phyloP scores from a whole-genome alignment of 35 echinoderm and acorn worm species.

The Diadema setosum region DNA sequence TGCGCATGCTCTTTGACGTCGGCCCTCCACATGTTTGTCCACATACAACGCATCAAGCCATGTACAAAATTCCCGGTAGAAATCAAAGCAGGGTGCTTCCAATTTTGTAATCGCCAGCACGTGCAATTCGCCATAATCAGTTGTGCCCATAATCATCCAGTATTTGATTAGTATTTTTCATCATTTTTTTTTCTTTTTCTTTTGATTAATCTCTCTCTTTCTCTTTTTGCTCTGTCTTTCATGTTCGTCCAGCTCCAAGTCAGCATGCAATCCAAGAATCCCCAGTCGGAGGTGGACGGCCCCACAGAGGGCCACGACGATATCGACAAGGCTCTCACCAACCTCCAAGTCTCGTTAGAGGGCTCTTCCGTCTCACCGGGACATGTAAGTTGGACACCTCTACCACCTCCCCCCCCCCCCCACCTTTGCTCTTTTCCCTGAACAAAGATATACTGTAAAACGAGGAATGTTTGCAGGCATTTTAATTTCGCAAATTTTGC shows the following conservation, averaged over 20 bases:
- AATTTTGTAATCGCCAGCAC: not conserved
- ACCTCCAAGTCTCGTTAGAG: slow-evolving; percentile 81
- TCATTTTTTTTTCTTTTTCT: not conserved
- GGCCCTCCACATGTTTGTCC: no score
- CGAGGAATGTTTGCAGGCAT: no score
- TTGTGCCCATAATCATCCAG: not conserved
- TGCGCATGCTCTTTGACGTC: no score
- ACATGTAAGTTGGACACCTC: slow-evolving; percentile 93
- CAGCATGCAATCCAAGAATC: slow-evolving; percentile 68
- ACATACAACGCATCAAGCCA: no score
- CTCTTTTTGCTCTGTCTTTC: not conserved
- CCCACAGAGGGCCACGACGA: slow-evolving; percentile 81
- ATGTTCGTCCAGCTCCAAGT: slow-evolving; percentile 75
- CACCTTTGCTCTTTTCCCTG: no score
- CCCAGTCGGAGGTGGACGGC: slow-evolving; percentile 54
- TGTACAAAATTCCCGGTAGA: no score
- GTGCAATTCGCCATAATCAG: not conserved
- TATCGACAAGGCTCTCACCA: slow-evolving; percentile 88
- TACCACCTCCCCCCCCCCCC: no score
- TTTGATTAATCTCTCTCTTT: not conserved
- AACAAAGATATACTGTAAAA: no score
- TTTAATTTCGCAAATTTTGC: no score
- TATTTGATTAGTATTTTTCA: not conserved
- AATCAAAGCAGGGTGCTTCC: no score
- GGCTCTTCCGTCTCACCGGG: slow-evolving; percentile 68